Conservation (phyloP, 2,797 vertebrate genomes). For the Loris lydekkerianus region DNA sequence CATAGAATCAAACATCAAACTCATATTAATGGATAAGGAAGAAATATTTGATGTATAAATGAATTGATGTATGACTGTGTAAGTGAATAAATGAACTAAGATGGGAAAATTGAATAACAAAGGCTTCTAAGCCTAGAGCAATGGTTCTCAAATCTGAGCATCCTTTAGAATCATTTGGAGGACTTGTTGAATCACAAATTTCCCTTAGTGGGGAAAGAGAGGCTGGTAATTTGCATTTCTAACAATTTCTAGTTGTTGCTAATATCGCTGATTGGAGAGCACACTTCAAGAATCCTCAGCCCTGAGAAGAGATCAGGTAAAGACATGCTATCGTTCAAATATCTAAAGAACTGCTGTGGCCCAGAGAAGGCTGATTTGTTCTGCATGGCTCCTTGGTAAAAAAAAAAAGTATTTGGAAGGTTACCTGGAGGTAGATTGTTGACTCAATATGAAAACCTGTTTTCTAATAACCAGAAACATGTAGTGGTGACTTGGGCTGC, state of each 20-base stretch:
- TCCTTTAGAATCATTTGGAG: background rate
- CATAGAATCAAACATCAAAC: conserved; percentile 33
- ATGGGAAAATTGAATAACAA: background rate
- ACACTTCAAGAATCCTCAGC: background rate
- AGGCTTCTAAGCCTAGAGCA: background rate
- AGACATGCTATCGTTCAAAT: background rate
- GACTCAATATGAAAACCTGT: conserved; percentile 25
- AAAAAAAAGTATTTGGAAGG: background rate
- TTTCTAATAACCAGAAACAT: conserved; percentile 17
- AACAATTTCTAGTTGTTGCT: background rate
- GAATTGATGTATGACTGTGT: background rate
- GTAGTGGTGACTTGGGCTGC: background rate
- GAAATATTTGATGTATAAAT: background rate
- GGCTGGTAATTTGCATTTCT: background rate
- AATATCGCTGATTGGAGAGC: background rate
- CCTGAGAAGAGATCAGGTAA: background rate
- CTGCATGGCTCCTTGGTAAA: background rate
- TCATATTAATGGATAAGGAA: background rate
- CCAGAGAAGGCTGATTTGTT: background rate
- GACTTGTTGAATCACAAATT: background rate
- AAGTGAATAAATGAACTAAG: background rate
- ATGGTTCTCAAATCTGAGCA: conserved; percentile 19
- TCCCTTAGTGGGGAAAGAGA: background rate
- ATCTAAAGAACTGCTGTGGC: background rate
- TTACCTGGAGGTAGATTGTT: conserved; percentile 8